Percentiles rank a stretch among this genome's conserved stretches.
These are phyloP conservation scores for Perca flavescens DNA, from an alignment of 2,113 vertebrate genomes.

Conservation along the genomic window DNA sequence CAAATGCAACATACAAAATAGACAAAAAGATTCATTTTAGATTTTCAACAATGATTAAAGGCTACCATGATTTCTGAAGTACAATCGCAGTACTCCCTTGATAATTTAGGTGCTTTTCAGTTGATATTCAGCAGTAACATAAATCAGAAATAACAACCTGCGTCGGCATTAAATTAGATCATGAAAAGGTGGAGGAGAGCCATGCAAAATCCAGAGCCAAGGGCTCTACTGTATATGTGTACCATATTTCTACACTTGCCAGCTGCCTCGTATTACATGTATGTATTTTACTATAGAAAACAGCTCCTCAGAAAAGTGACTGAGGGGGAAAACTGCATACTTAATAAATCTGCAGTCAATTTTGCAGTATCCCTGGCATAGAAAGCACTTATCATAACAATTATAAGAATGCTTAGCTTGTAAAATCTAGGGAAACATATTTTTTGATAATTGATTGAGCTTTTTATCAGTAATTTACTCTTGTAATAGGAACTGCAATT, in stretches of 20 bases:
- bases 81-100: conserved; percentile 8
- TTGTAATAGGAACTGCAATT: not conserved
- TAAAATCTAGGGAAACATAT: not conserved
- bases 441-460: not conserved
- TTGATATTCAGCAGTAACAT: conserved; percentile 13
- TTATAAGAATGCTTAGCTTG: conserved; percentile 20
- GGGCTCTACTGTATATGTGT: conserved; percentile 24
- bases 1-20: conserved; percentile 6
- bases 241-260: conserved; percentile 29
- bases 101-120: conserved; percentile 33
- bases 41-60: not conserved
- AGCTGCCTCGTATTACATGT: conserved; percentile 50
- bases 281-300: conserved; percentile 38
- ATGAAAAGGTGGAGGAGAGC: conserved; percentile 41
- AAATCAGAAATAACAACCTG: conserved; percentile 28
- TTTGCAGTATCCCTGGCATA: conserved; percentile 20
- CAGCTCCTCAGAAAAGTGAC: conserved; percentile 14
- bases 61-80: not conserved
- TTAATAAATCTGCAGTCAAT: conserved; percentile 28
- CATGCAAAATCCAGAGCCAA: not conserved
- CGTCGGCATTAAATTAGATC: conserved; percentile 13
- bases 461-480: conserved; percentile 8
- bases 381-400: conserved; percentile 26
- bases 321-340: conserved; percentile 21
- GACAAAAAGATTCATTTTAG: not conserved